Conservation (phyloP, 2,888 invertebrate genomes). For the Proisotoma minuta region DNA sequence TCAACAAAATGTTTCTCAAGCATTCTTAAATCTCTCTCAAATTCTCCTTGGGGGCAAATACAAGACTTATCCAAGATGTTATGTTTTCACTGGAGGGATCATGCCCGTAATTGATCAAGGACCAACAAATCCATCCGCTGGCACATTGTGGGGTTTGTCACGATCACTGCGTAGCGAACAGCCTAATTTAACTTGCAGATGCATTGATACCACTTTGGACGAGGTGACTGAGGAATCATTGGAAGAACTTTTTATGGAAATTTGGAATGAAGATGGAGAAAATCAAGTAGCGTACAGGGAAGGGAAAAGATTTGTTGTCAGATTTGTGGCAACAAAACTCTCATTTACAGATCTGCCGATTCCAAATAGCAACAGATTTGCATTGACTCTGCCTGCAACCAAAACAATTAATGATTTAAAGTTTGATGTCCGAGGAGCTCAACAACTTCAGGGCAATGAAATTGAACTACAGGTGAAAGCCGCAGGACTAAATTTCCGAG, state of each 20-base stretch:
- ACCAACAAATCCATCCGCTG: not conserved
- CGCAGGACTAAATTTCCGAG: slow-evolving; percentile 18
- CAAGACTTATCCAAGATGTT: slow-evolving; percentile 21
- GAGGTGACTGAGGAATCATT: slow-evolving; percentile 11
- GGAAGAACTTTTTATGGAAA: slow-evolving; percentile 21
- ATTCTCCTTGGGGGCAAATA: slow-evolving; percentile 19
- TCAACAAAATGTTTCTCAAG: slow-evolving; percentile 13
- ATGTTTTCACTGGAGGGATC: slow-evolving; percentile 22
- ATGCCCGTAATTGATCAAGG: slow-evolving; percentile 23
- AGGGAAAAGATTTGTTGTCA: slow-evolving; percentile 16
- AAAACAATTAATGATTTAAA: slow-evolving; percentile 9
- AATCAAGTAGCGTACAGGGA: slow-evolving; percentile 24
- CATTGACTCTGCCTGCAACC: slow-evolving; percentile 13
- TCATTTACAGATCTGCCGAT: slow-evolving; percentile 12
- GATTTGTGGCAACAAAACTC: slow-evolving; percentile 12
- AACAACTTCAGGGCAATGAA: not conserved
- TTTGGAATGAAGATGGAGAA: slow-evolving; percentile 32
- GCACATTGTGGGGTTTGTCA: slow-evolving; percentile 22
- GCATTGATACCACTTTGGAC: slow-evolving; percentile 27
- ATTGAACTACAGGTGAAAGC: slow-evolving; percentile 16
- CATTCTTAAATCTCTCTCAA: slow-evolving; percentile 27
- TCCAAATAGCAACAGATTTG: slow-evolving; percentile 17
- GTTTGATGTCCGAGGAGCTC: not conserved
- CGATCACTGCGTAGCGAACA: slow-evolving; percentile 28
- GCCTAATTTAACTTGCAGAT: slow-evolving; percentile 14